Base-by-base conservation (phyloP, 2,888 invertebrate species). In the Sinohyriopsis cumingii region DNA sequence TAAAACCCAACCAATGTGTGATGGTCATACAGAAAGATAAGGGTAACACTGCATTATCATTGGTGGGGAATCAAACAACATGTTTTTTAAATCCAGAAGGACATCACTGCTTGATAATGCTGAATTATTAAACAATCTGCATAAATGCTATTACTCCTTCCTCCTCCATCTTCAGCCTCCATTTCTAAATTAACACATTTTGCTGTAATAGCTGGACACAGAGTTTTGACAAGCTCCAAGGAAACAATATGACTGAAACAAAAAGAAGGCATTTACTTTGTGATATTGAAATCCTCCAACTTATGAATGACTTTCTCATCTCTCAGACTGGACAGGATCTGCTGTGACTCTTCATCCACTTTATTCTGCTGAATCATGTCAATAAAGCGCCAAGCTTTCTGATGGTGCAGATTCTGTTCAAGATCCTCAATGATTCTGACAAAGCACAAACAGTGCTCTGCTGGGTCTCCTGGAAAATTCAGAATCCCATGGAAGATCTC, bases 371-470 rank as follows among this genome's bases (percentile, higher is more conserved):
- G 72, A 63, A 78, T 25, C 67, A 82, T 75, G 62, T 84, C 85
- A 55, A 80, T 80, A 69, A 77, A 83, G 45, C 80, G 60, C 69
- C 76, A 76, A 60, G 78, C 81, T 33, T 79, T 77, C 12, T 69
- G 66, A 53, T 81, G 75, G 66, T 78, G 74, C 28, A 80, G 77
- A 69, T 85, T 76, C 25, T 72, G 66, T 0, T 71, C 73, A 25
- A 83, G 74, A 53, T 82, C 82, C 54, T 81, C 79, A 59, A 84
- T 82, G 28, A 83, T 80, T 19, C 84, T 67, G 19, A 84, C 72
- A 71, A 82, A 81, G 66, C 84, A 84, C 33, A 84, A 28, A 56
- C 84, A 82, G 62, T 78, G 74, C 18, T 82, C 75, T 9, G 71
- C 70, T 0, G 79, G 77, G 62, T 80, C 78, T 12, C 72, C 77